Conservation (phyloP, 2,888 invertebrate species). For the Agrotis clavis region DNA sequence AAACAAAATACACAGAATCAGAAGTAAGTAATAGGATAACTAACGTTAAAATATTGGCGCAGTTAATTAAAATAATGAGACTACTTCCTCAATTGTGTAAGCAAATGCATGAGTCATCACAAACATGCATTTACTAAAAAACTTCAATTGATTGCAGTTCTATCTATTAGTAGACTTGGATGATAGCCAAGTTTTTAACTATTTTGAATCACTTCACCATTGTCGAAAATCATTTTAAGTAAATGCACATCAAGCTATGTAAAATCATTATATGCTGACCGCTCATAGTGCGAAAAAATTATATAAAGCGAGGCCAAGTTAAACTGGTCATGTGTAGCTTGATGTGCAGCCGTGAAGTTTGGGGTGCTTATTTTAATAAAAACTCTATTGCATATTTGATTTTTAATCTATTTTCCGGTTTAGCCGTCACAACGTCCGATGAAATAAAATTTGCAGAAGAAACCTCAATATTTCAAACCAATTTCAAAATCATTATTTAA, state of each 20-base stretch:
- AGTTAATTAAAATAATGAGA: background rate
- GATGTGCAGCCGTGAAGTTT: background rate
- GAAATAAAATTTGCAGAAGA: no score
- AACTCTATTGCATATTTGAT: background rate
- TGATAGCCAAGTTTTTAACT: background rate
- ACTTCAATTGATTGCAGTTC: background rate
- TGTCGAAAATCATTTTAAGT: no score
- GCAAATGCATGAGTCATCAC: background rate
- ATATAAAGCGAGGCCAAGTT: no score
- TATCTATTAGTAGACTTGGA: background rate
- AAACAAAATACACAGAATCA: conserved; percentile 94
- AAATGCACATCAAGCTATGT: no score
- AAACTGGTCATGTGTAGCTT: no score
- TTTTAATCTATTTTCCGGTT: background rate
- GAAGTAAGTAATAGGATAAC: conserved; percentile 89
- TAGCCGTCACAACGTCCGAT: background rate
- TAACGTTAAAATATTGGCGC: background rate
- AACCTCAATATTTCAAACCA: no score
- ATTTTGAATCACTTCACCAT: background rate
- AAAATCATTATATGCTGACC: no score
- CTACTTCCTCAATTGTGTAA: background rate
- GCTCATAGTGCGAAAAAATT: no score
- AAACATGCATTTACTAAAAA: background rate
- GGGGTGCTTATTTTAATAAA: background rate
- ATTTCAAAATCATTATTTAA: no score